Percentiles rank a stretch among this genome's conserved stretches.
Conservation (phyloP, 2,797 vertebrate genomes). For the Carapus acus region DNA sequence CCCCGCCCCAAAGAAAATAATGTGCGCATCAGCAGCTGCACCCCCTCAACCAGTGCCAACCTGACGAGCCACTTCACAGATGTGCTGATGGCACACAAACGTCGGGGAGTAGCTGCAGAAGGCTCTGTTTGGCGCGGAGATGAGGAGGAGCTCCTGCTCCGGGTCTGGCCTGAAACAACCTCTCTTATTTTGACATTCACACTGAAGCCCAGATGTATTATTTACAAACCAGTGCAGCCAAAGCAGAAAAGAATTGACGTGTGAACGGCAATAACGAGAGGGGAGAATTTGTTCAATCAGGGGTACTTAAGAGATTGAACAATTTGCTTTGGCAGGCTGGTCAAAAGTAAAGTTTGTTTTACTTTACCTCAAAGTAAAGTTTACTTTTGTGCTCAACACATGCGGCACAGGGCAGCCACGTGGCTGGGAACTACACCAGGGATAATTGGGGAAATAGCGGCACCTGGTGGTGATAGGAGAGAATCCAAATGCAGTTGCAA, state of each 20-base stretch:
- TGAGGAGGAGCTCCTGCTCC: too few species aligned
- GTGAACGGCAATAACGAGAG: too few species aligned
- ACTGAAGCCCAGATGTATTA: slow-evolving; percentile 35
- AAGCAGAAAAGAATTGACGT: too few species aligned
- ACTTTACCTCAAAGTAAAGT: too few species aligned
- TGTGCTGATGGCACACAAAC: slow-evolving; percentile 54
- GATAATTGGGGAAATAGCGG: slow-evolving; percentile 44
- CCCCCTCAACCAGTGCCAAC: slow-evolving; percentile 35
- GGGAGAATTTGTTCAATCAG: too few species aligned
- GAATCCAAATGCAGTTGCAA: too few species aligned
- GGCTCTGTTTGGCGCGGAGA: slow-evolving; percentile 9
- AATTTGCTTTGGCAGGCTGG: too few species aligned
- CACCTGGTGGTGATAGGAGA: slow-evolving; percentile 43
- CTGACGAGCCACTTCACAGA: slow-evolving; percentile 27
- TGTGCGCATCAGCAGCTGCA: slow-evolving; percentile 32
- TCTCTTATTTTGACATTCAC: slow-evolving; percentile 37
- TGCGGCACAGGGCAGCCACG: neutral
- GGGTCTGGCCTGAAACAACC: slow-evolving; percentile 27
- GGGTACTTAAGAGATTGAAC: too few species aligned
- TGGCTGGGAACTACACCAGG: neutral
- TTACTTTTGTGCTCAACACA: neutral
- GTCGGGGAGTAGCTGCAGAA: slow-evolving; percentile 23
- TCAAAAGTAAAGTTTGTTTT: too few species aligned
- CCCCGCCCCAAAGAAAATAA: slow-evolving; percentile 9
- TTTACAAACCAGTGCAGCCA: too few species aligned